Base-by-base conservation (phyloP, 2,113 vertebrate genomes). In the Sinocyclocheilus maitianheensis region DNA sequence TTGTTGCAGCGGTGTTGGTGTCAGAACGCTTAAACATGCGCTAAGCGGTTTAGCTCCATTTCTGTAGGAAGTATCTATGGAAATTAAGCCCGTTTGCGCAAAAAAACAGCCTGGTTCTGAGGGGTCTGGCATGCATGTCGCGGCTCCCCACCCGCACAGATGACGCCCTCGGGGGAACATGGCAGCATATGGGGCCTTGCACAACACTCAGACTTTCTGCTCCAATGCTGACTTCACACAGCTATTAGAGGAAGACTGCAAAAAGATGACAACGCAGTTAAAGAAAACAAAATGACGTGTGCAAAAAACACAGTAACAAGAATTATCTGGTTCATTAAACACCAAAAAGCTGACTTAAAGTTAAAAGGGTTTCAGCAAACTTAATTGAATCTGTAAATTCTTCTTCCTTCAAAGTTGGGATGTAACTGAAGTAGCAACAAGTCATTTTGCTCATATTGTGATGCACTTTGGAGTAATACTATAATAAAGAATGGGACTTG, bases 41-140 rank as follows among this genome's bases (percentile, higher is more conserved):
- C n/a, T 48, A 51, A 77, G 60, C 2, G 16, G 22, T 63, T 81
- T 67, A 63, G 46, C 9, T 9, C 14, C 22, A 40, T 67, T 67
- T 85, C 18, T 55, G 75, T 30, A 48, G 63, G 53, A 78, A 55
- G 90, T 92, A 90, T 86, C 93, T 90, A 92, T 92, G 90, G 92
- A 89, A 94, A 93, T 90, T 89, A 77, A 76, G 53, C 18, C 10
- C 12, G 1, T 51, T 63, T 24, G 77, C 12, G 83, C 85, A 85
- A 83, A 86, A 40, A 24, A 22, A 30, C 37, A 82, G 83, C 20
- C 30, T 84, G 55, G 51, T 85, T 46, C 24, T 34, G 53, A 60
- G 77, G 55, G 85, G 37, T 65, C 37, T 76, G 69, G 55, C 77
- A 63, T 24, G 40, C 22, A 72, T 22, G 51, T 74, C 14, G 22